Percentiles rank a stretch among this genome's conserved stretches.
phyloP scores from a whole-genome alignment of 1,140 invertebrate species.

The Cepaea nemoralis region DNA sequence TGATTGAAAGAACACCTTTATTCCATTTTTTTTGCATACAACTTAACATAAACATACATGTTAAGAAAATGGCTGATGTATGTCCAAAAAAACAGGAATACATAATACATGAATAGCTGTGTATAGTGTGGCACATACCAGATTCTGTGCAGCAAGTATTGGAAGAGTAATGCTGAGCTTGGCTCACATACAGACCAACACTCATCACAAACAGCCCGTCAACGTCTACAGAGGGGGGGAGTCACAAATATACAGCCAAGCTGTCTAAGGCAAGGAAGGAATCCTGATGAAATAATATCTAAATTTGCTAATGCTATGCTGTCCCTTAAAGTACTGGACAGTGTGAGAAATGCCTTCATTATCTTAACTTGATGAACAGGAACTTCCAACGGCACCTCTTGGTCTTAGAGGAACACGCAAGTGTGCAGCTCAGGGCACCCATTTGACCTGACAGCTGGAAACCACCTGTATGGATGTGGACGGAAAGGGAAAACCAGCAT shows the following conservation, averaged over 20 bases:
- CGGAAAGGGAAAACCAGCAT: too few relatives aligned
- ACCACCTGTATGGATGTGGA: too few relatives aligned
- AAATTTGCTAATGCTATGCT: too few relatives aligned
- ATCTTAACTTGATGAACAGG: too few relatives aligned
- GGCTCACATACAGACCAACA: constrained; percentile 7
- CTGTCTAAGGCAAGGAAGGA: not conserved
- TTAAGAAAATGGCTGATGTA: constrained; percentile 45
- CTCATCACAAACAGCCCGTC: constrained; percentile 5
- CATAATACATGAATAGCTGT: constrained; percentile 43
- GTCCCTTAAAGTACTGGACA: too few relatives aligned
- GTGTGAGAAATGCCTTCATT: too few relatives aligned
- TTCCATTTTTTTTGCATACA: constrained; percentile 43
- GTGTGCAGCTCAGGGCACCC: too few relatives aligned
- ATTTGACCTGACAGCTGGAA: too few relatives aligned
- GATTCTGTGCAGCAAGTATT: constrained; percentile 34
- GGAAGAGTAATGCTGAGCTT: constrained; percentile 39
- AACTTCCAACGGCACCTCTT: too few relatives aligned
- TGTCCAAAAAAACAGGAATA: constrained; percentile 37
- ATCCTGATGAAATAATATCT: not conserved
- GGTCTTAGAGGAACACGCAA: too few relatives aligned
- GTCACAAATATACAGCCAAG: too few relatives aligned
- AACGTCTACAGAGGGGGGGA: not conserved
- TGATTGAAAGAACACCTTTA: constrained; percentile 44
- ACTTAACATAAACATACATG: constrained; percentile 43
- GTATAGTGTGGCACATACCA: constrained; percentile 36